Percentiles rank a stretch among this genome's conserved stretches.
Evolutionary conservation across 2,888 invertebrate genomes (phyloP).

Genomic region (Apotomis betuletana): DNA sequence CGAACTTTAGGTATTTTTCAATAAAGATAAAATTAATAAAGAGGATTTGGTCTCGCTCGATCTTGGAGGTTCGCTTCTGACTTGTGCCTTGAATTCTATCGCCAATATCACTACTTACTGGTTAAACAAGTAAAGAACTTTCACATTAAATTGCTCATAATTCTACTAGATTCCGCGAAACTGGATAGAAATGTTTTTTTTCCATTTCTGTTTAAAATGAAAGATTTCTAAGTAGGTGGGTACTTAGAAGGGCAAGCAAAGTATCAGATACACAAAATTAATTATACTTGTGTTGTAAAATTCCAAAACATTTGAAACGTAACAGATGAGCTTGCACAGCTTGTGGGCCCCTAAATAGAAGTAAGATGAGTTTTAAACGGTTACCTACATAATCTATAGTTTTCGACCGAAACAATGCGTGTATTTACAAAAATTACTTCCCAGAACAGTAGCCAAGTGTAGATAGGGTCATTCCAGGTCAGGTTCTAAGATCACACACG

Average conservation of each 20-base stretch:
- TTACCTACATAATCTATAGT: no score
- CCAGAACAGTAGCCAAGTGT: slow-evolving; percentile 12
- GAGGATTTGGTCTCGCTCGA: no score
- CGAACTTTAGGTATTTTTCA: no score
- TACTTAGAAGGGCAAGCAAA: no score
- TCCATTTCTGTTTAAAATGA: not conserved
- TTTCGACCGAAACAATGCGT: slow-evolving; percentile 12
- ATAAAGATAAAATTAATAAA: no score
- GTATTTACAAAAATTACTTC: slow-evolving; percentile 4
- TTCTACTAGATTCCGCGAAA: not conserved
- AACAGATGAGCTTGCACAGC: no score
- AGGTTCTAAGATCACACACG: slow-evolving; percentile 33
- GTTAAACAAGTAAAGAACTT: slow-evolving; percentile 36
- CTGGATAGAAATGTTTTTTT: not conserved
- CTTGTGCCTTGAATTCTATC: slow-evolving; percentile 2
- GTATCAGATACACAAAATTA: no score
- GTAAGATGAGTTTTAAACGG: no score
- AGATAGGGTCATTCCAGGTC: slow-evolving; percentile 36
- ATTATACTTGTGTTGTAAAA: no score
- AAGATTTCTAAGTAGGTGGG: slow-evolving; percentile 32
- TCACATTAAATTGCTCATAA: slow-evolving; percentile 43
- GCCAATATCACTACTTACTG: slow-evolving; percentile 23
- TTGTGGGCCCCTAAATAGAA: no score
- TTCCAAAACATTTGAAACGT: no score
- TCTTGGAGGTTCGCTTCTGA: not conserved